Base-by-base conservation (phyloP, 1,140 invertebrate species). In the Drosophila guanche region DNA sequence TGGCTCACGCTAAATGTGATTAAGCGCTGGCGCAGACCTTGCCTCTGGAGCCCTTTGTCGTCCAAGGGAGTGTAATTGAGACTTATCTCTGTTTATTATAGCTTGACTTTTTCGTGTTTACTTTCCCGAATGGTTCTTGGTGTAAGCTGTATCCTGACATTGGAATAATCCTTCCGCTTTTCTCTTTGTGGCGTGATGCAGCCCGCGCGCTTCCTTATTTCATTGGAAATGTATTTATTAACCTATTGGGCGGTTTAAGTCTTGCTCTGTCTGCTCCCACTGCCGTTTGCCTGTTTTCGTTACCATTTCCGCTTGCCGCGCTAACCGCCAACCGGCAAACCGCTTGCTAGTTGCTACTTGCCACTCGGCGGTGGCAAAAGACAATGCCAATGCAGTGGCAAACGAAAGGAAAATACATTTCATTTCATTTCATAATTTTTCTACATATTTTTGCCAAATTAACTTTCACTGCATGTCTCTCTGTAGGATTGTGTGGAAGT, bases 401-500 rank as follows among this genome's bases (percentile, higher is more conserved):
- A 46, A 71, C 81, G 70, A 84, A 84, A 85, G 77, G 73, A 86
- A 85, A 86, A 76, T 53, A 84, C 77, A 86, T 80, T 86, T 76
- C 76, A 85, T 80, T 86, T 76, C 76, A 85, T 77, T 77, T 77
- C 75, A 77, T 85, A 85, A 85, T 86, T 88, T 85, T 77, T 88
- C 69, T 76, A 76, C 72, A 76, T 75, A 76, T 75, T 76, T 76
- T 43, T 75, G 57, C 68, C 63, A 85, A 85, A 85, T 88, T 85
- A 88, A 85, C 81, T 85, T 85, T 85, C 81, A 85, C 81, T 76
- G 56, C 77, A 81, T 73, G 83, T 86, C 83, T 86, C 83, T 81
- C 33, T 68, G 54, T 78, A 78, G 77, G 80, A 83, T 83, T 74
- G 3, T 37, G 10, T 37, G 33, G 33, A 37, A 4, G 74, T 69